Percentiles rank a stretch among this genome's conserved stretches.
phyloP scores from a whole-genome alignment of 2,797 vertebrate genomes.

The Meriones psammophilus region DNA sequence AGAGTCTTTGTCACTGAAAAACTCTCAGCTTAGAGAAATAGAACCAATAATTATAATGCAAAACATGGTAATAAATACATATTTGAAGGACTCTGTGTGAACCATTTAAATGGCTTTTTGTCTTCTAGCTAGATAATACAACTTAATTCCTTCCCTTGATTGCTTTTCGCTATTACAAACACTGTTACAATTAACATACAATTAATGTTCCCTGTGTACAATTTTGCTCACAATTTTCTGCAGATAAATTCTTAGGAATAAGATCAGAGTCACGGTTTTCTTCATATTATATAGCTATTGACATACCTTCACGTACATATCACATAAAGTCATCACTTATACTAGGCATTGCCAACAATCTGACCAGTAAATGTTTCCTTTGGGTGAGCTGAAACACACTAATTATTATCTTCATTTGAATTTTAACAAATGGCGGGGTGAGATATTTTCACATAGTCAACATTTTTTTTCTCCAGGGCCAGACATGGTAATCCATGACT shows the following conservation, averaged over 20 bases:
- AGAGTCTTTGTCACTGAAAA: constrained; percentile 53
- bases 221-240: constrained; percentile 66
- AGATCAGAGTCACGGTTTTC: constrained; percentile 62
- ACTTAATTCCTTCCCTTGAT: constrained; percentile 66
- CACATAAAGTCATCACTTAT: constrained; percentile 47
- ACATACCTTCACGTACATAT: constrained; percentile 31
- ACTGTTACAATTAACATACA: constrained; percentile 44
- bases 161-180: constrained; percentile 71
- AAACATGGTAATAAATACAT: constrained; percentile 64
- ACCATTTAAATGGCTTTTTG: constrained; percentile 65
- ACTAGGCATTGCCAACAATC: constrained; percentile 12
- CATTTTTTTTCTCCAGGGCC: background rate
- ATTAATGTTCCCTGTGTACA: background rate
- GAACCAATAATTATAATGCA: constrained; percentile 71
- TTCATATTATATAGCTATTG: constrained; percentile 61
- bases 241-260: constrained; percentile 63
- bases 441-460: constrained; percentile 57
- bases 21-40: constrained; percentile 59
- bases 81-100: constrained; percentile 68
- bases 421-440: constrained; percentile 49
- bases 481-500: background rate
- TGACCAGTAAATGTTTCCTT: constrained; percentile 46
- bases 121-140: constrained; percentile 62
- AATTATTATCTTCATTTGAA: constrained; percentile 43
- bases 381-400: constrained; percentile 35